Evolutionary conservation across 2,113 vertebrate species (phyloP).

Genomic region (Elephas maximus): DNA sequence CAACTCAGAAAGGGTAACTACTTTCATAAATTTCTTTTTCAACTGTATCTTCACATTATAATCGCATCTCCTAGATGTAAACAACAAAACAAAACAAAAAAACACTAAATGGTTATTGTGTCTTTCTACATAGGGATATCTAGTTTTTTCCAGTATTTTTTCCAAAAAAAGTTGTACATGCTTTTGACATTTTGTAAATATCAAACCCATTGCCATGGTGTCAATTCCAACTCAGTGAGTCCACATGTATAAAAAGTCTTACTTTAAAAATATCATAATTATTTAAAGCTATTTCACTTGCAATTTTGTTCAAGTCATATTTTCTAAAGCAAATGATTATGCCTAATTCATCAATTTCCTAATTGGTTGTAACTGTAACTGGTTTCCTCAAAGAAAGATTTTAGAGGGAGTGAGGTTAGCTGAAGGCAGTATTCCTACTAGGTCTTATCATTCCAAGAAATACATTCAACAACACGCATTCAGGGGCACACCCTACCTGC

Average conservation of each 20-base stretch:
- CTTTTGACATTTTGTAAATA: not conserved
- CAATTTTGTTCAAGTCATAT: not conserved
- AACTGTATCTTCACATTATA: not conserved
- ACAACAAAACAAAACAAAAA: not conserved
- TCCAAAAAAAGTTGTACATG: not conserved
- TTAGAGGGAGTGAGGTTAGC: not conserved
- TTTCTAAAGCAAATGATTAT: not conserved
- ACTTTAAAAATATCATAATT: not conserved
- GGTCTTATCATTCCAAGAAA: not conserved
- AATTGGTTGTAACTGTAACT: not conserved
- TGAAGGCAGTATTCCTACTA: not conserved
- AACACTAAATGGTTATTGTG: not conserved
- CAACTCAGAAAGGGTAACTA: not conserved
- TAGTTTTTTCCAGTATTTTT: not conserved
- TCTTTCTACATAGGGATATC: not conserved
- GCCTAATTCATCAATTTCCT: not conserved
- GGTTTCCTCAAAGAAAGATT: not conserved
- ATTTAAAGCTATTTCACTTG: slow-evolving; percentile 35
- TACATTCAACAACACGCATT: not conserved
- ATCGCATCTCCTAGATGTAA: not conserved
- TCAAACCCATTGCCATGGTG: not conserved
- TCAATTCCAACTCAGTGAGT: not conserved
- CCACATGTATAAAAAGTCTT: not conserved
- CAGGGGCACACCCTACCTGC: not conserved
- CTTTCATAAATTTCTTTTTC: not conserved